Percentiles rank a stretch among this genome's conserved stretches.
phyloP scores from a whole-genome alignment of 2,888 invertebrate genomes.

The Campoletis raptor region DNA sequence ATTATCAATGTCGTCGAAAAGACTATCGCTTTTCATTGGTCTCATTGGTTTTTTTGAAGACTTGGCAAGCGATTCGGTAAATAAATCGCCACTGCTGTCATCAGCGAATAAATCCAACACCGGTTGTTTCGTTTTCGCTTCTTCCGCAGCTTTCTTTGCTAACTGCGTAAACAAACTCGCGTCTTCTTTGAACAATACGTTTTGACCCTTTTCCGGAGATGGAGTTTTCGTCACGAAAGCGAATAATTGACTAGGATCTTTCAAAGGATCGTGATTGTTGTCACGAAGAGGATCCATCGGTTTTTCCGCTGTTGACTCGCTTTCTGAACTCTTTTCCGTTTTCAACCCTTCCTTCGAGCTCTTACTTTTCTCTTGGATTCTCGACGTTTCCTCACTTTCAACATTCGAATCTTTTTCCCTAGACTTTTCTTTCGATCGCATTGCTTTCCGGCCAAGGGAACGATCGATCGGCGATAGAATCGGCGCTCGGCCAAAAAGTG shows the following conservation, averaged over 20 bases:
- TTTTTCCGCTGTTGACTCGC: conserved; percentile 44
- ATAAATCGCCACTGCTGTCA: conserved; percentile 78
- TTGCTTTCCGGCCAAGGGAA: conserved; percentile 26
- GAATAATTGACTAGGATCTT: conserved; percentile 82
- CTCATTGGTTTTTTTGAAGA: conserved; percentile 74
- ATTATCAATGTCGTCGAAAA: conserved; percentile 78
- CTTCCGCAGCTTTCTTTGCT: conserved; percentile 68
- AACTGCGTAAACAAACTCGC: conserved; percentile 80
- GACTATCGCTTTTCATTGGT: conserved; percentile 73
- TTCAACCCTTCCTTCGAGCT: conserved; percentile 24
- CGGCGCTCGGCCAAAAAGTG: conserved; percentile 82
- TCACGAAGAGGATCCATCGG: conserved; percentile 80
- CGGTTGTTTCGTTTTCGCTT: conserved; percentile 69
- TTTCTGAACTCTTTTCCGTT: conserved; percentile 37
- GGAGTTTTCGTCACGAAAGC: conserved; percentile 84
- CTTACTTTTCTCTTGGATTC: background rate
- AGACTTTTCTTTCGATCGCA: conserved; percentile 15
- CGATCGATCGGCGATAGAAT: conserved; percentile 81
- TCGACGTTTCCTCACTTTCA: background rate
- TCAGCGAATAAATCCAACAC: conserved; percentile 79
- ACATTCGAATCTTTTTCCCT: conserved; percentile 4
- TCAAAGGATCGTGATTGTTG: conserved; percentile 79
- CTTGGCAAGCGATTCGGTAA: conserved; percentile 76
- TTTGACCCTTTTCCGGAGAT: conserved; percentile 81
- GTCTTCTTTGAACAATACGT: conserved; percentile 78